Percentiles rank a stretch among this genome's conserved stretches.
These are phyloP conservation scores for Chrysocyon brachyurus DNA, from an alignment of 2,797 vertebrate species.

Conservation along the genomic window DNA sequence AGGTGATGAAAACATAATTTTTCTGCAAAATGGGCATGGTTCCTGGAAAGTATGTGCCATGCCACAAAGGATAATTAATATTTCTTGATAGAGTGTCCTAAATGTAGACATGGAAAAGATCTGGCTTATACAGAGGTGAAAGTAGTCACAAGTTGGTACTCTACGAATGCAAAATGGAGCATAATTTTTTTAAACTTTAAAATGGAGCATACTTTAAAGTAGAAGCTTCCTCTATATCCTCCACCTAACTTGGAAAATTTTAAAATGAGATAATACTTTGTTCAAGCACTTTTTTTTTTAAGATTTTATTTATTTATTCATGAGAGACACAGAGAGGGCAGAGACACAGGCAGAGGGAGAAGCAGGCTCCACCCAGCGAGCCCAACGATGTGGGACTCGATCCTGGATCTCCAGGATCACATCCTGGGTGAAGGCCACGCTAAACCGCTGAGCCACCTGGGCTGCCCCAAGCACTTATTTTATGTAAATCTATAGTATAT, in stretches of 20 bases:
- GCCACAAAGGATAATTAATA: neutral
- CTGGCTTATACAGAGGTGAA: neutral
- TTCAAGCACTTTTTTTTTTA: neutral
- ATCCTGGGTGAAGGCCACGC: too few species aligned
- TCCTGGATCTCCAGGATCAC: too few species aligned
- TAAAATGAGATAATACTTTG: neutral
- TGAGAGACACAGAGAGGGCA: too few species aligned
- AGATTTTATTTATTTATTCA: too few species aligned
- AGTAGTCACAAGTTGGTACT: neutral
- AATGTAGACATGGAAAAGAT: neutral
- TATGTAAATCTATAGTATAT: neutral
- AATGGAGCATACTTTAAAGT: neutral
- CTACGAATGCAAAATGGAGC: neutral
- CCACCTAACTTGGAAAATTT: neutral
- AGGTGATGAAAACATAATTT: neutral
- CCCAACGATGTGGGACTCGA: too few species aligned
- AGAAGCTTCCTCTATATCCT: neutral
- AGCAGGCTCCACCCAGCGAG: too few species aligned
- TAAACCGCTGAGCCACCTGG: too few species aligned
- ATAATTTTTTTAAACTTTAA: neutral
- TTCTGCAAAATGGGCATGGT: constrained; percentile 16
- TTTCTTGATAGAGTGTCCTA: neutral
- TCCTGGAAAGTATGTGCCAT: neutral
- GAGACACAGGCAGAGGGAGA: too few species aligned
- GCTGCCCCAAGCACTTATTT: neutral